Evolutionary conservation across 1,140 invertebrate species (phyloP).

Genomic region (Drosophila serrata): DNA sequence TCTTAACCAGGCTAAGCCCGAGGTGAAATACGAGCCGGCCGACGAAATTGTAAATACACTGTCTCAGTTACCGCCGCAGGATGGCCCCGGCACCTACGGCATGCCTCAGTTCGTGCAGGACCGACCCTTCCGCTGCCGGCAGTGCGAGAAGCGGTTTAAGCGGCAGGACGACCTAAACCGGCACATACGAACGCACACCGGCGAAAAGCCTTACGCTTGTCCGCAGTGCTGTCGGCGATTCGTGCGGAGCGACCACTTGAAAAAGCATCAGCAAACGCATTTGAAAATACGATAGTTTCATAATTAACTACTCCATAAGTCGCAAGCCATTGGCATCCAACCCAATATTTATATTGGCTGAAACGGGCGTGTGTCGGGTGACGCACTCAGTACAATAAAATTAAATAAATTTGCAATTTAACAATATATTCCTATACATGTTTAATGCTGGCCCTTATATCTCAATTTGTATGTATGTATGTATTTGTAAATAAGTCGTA

Average conservation of each 20-base stretch:
- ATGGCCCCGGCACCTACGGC: slow-evolving; percentile 64
- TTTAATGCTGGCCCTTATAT: slow-evolving; percentile 32
- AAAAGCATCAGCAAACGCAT: slow-evolving; percentile 94
- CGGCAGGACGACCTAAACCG: slow-evolving; percentile 94
- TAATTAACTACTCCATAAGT: slow-evolving; percentile 56
- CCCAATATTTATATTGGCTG: slow-evolving; percentile 61
- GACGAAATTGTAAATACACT: slow-evolving; percentile 74
- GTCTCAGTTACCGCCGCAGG: slow-evolving; percentile 66
- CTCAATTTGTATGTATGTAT: slow-evolving; percentile 49
- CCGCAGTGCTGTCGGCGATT: slow-evolving; percentile 91
- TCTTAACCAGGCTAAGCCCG: slow-evolving; percentile 62
- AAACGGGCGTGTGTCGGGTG: slow-evolving; percentile 68
- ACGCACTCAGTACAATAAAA: slow-evolving; percentile 77
- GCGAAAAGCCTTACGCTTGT: slow-evolving; percentile 92
- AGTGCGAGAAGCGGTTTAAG: slow-evolving; percentile 93
- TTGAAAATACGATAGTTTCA: slow-evolving; percentile 85
- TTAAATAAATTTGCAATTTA: slow-evolving; percentile 64
- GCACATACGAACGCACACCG: slow-evolving; percentile 93
- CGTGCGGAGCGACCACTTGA: slow-evolving; percentile 93
- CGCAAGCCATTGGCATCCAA: slow-evolving; percentile 67
- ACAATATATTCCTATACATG: slow-evolving; percentile 38
- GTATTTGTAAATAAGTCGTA: slow-evolving; percentile 40
- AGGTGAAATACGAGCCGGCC: slow-evolving; percentile 70
- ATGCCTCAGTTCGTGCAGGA: slow-evolving; percentile 86
- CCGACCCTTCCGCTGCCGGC: slow-evolving; percentile 91